Conservation (phyloP, 2,797 vertebrate species). For the Pelodytes ibericus region DNA sequence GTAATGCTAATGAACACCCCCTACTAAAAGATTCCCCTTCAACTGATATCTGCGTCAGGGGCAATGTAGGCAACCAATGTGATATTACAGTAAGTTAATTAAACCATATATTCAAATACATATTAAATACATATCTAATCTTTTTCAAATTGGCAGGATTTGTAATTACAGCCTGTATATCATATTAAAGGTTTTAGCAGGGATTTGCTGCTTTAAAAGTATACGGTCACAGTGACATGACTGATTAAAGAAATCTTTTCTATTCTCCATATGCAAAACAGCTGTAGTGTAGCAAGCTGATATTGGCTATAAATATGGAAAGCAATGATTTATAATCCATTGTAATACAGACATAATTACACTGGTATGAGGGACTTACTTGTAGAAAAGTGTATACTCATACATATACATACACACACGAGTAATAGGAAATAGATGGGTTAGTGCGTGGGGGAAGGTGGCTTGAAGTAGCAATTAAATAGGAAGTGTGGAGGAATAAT, state of each 20-base stretch:
- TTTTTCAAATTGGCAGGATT: too few relatives aligned
- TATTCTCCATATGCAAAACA: neutral
- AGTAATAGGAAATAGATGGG: conserved; percentile 1
- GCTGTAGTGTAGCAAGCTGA: neutral
- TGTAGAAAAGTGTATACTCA: neutral
- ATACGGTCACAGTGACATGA: neutral
- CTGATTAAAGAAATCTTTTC: neutral
- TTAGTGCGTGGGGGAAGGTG: neutral
- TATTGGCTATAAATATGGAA: neutral
- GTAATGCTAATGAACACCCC: too few relatives aligned
- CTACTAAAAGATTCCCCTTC: too few relatives aligned
- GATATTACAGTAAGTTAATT: too few relatives aligned
- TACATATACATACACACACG: neutral
- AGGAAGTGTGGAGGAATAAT: conserved; percentile 10
- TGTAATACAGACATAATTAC: neutral
- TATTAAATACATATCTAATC: too few relatives aligned
- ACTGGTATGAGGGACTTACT: neutral
- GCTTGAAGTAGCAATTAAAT: conserved; percentile 13
- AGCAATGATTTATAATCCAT: neutral
- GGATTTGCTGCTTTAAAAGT: too few relatives aligned
- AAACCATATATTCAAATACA: too few relatives aligned
- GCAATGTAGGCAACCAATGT: too few relatives aligned
- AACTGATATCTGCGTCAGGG: too few relatives aligned
- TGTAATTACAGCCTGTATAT: too few relatives aligned
- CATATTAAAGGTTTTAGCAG: too few relatives aligned